Base-by-base conservation (phyloP, 1,140 invertebrate genomes). In the Aphidius gifuensis region DNA sequence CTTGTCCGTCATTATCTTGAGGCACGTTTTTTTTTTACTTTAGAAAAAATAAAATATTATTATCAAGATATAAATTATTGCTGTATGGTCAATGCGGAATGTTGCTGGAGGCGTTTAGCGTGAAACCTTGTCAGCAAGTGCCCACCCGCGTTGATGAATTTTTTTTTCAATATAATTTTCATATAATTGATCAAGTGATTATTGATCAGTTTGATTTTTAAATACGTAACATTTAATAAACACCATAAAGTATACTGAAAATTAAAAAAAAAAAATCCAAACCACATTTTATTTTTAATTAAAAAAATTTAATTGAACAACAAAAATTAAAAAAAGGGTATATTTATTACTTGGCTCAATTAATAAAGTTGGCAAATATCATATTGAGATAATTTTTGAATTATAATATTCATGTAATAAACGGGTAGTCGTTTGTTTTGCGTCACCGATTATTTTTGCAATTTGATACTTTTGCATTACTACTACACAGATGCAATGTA, bases 31-130 rank as follows among this genome's bases (percentile, higher is more conserved):
- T 53, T 53, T 53, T 53, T 53, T 1, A 39, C 38, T 53, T 53
- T 39, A 39, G 38, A 9, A 9, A 39, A 16, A 49, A 16, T 11
- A 16, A 11, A 5, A 11, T 49, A 11, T 16, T 11, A n/a, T 8
- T 42, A 7, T n/a, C 40, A 42, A 55, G 53, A 55, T 42, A 55
- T 55, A 55, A 42, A 42, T 55, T 39, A 55, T 40, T 42, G 38
- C 23, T 32, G 53, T 9, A 40, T 55, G 40, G 53, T 55, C 53
- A 55, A 55, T 55, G n/a, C n/a, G 53, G 53, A 42, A 55, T n/a
- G 6, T 9, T 9, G 53, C 40, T 39, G n/a, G 53, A 40, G 53
- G 40, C 53, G 43, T 55, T 55, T 42, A 55, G 39, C 40, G 40
- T 9, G 49, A 53, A 38, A 9, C 51, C 23, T 32, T 32, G 23